These are phyloP conservation scores for Anabas testudineus DNA, from an alignment of 2,797 vertebrate genomes.

Conservation along the genomic window DNA sequence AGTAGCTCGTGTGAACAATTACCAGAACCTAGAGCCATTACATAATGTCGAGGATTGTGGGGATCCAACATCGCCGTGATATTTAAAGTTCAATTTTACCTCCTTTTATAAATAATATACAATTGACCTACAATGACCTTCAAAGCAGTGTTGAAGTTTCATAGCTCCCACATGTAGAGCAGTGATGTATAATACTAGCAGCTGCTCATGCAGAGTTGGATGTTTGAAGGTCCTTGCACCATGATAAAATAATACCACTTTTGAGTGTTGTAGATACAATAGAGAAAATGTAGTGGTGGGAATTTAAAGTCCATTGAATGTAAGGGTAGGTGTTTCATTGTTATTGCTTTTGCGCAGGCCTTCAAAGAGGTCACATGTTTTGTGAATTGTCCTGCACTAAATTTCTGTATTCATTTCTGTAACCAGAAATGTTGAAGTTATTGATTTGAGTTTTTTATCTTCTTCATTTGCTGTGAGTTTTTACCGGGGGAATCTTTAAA, in stretches of 20 bases:
- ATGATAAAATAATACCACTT: slow-evolving; percentile 9
- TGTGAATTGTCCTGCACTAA: slow-evolving; percentile 20
- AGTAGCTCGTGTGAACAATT: not conserved
- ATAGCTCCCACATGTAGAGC: not conserved
- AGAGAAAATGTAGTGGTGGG: slow-evolving; percentile 17
- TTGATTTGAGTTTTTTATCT: not conserved
- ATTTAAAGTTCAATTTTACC: slow-evolving; percentile 16
- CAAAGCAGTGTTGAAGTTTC: not conserved
- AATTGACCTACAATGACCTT: not conserved
- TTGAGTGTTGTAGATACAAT: slow-evolving; percentile 9
- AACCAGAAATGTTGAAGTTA: not conserved
- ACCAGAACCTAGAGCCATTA: not conserved
- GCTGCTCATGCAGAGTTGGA: slow-evolving; percentile 5
- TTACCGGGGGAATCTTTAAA: too few relatives aligned
- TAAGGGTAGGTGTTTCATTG: slow-evolving; percentile 12
- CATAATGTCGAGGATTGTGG: not conserved
- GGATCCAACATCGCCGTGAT: not conserved
- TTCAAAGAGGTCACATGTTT: slow-evolving; percentile 22
- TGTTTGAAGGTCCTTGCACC: slow-evolving; percentile 30
- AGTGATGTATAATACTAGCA: slow-evolving; percentile 1
- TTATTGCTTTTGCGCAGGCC: not conserved
- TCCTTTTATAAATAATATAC: slow-evolving; percentile 13
- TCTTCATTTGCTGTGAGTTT: too few relatives aligned
- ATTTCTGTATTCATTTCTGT: slow-evolving; percentile 8
- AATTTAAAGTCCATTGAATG: slow-evolving; percentile 25